These are phyloP conservation scores for Hypomecis punctinalis DNA, from an alignment of 2,888 invertebrate genomes.

Conservation along the genomic window DNA sequence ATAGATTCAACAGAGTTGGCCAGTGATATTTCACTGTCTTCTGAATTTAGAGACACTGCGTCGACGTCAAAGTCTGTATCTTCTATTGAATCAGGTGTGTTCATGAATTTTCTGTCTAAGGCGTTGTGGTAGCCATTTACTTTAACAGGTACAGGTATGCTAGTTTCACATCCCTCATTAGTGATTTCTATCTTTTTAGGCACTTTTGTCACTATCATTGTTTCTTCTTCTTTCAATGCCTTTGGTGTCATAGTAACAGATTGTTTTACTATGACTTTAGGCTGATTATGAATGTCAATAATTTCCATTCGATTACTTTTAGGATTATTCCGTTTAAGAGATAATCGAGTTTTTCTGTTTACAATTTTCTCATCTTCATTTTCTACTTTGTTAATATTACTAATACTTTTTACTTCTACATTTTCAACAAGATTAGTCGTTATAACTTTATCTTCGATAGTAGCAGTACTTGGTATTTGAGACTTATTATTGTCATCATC, in stretches of 20 bases:
- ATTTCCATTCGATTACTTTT: background rate
- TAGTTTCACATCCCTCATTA: conserved; percentile 20
- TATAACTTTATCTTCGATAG: background rate
- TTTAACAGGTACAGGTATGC: conserved; percentile 28
- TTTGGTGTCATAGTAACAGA: background rate
- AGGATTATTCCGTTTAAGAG: conserved; percentile 19
- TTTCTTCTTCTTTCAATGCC: background rate
- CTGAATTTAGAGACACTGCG: conserved; percentile 50
- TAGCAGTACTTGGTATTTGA: background rate
- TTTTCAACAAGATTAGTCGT: background rate
- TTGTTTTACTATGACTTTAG: background rate
- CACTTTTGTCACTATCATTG: background rate
- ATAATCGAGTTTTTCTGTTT: conserved; percentile 9
- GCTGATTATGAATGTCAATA: background rate
- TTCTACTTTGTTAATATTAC: background rate
- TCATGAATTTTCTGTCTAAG: conserved; percentile 14
- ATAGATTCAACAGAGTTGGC: conserved; percentile 37
- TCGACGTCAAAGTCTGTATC: conserved; percentile 50
- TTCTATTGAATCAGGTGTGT: conserved; percentile 32
- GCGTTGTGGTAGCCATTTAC: conserved; percentile 26
- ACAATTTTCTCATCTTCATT: background rate
- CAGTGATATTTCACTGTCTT: conserved; percentile 51
- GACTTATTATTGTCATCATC: conserved; percentile 18
- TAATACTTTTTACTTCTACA: background rate
- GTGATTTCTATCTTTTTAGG: conserved; percentile 11